Percentiles rank a stretch among this genome's conserved stretches.
phyloP scores from a whole-genome alignment of 92 coral and sea anemone genomes.

The Parazoanthus atlanticus region DNA sequence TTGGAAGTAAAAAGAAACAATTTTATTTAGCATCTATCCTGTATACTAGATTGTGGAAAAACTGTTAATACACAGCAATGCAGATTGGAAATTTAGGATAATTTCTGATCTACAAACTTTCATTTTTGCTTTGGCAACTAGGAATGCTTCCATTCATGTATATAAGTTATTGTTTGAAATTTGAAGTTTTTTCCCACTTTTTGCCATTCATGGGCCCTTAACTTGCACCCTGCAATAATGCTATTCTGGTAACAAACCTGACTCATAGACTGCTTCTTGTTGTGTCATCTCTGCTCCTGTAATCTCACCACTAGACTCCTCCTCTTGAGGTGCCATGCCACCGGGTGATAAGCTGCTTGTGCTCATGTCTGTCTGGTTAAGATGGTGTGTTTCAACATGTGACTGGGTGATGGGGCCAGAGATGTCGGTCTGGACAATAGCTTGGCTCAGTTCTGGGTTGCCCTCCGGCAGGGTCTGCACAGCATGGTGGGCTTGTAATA shows the following conservation, averaged over 20 bases:
- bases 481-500: constrained; percentile 80
- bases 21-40: too few species aligned
- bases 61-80: too few species aligned
- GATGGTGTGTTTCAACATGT: constrained; percentile 48
- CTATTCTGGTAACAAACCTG: constrained; percentile 14
- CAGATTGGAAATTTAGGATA: too few species aligned
- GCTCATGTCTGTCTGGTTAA: constrained; percentile 60
- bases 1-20: neutral
- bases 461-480: constrained; percentile 80
- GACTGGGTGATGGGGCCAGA: constrained; percentile 87
- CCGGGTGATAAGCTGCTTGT: constrained; percentile 19
- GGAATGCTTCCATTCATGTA: too few species aligned
- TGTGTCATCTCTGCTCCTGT: constrained; percentile 23
- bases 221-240: neutral
- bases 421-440: constrained; percentile 91
- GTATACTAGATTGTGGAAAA: too few species aligned
- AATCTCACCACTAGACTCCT: neutral
- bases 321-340: constrained; percentile 27
- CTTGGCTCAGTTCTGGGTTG: constrained; percentile 83
- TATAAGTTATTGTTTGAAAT: too few species aligned
- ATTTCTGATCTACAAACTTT: too few species aligned
- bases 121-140: too few species aligned
- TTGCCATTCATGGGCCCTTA: too few species aligned
- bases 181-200: too few species aligned
- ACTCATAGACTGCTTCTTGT: constrained; percentile 14